Percentiles rank a stretch among this genome's conserved stretches.
These are phyloP conservation scores for Poecilus cupreus DNA, from an alignment of 2,888 invertebrate genomes.

Conservation along the genomic window DNA sequence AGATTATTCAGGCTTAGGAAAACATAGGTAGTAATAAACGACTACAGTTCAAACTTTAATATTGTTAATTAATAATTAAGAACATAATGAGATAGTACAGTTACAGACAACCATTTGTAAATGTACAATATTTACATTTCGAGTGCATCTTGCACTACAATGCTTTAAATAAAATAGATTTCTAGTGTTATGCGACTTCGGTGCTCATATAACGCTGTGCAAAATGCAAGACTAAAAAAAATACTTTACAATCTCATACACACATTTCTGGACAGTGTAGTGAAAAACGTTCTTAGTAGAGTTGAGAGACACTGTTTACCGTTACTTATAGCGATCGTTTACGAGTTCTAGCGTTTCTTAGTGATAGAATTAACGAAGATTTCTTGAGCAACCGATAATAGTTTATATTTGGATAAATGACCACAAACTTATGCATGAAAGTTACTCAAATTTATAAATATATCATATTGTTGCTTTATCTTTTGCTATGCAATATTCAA, in stretches of 20 bases:
- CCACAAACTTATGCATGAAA: no score
- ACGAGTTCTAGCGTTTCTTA: no score
- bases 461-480: no score
- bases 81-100: constrained; percentile 55
- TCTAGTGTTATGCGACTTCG: constrained; percentile 23
- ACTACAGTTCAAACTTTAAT: constrained; percentile 38
- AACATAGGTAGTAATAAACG: no score
- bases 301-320: background rate
- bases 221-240: constrained; percentile 25
- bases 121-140: constrained; percentile 52
- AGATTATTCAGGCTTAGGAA: no score
- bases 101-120: constrained; percentile 57
- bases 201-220: constrained; percentile 53
- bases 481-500: no score
- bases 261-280: background rate
- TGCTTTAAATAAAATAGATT: constrained; percentile 32
- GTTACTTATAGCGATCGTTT: background rate
- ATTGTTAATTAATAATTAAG: constrained; percentile 42
- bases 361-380: background rate
- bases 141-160: constrained; percentile 6
- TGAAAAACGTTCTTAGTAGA: background rate
- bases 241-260: background rate
- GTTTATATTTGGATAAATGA: no score
- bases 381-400: background rate
- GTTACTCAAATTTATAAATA: no score